Evolutionary conservation across 2,888 invertebrate genomes (phyloP), one percentile per base, ranked within the genome.

Genomic region (Drosophila infuscata): DNA sequence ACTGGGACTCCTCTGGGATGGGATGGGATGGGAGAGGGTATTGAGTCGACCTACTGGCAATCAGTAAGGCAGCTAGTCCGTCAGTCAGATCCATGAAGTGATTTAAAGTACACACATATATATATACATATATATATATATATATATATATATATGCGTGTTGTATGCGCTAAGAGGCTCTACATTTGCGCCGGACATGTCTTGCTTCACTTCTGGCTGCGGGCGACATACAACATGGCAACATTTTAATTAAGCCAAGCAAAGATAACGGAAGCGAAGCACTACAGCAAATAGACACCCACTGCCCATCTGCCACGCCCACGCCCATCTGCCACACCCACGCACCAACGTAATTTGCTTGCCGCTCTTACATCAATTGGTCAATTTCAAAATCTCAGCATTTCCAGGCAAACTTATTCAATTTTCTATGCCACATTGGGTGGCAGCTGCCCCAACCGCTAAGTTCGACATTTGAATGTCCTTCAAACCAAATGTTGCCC

Each of bases 161-260:
- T 17, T 52, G 36, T 35, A 32, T 30, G 4, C 59, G 43, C 38
- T 43, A 56, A 38, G 56, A 60, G 60, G 46, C 38, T 17, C 51
- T 12, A 35, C 30, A 48, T 62, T 57, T 33, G 11, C n/a, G 35
- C 15, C 8, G 30, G 9, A 12, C 64, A 49, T 62, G 51, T 57
- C 51, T 17, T 38, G 36, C n/a, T 38, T 0, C 41, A 36, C 12
- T 43, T 12, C 17, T 51, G 32, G 35, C 64, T 68, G 54, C 41
- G 38, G 66, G 53, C 46, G 49, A 38, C 33, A 52, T 51, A 49
- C 11, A 69, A 52, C 56, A 64, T 68, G 75, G 46, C 75, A 35
- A 63, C 64, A 64, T 74, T 74, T 74, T 75, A 74, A 74, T 74
- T 75, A 74, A 69, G 46, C 69, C 63, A 51, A 52, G 60, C 60